Evolutionary conservation across 2,113 vertebrate species (phyloP).

Genomic region (Orycteropus afer): DNA sequence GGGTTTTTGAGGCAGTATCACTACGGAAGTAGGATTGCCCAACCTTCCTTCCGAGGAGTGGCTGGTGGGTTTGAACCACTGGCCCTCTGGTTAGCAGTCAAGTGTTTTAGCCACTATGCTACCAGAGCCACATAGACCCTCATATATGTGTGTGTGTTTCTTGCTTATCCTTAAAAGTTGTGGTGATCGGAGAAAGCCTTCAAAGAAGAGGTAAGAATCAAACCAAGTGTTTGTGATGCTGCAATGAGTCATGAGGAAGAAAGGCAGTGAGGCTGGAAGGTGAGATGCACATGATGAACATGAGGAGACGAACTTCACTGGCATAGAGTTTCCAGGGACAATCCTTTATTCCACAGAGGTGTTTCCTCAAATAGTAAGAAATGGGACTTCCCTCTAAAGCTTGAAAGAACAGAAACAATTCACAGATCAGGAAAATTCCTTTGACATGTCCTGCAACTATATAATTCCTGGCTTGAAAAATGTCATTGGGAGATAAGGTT

Average conservation of each 20-base stretch:
- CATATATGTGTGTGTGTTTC: background rate
- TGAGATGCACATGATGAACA: accelerated
- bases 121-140: too few relatives aligned
- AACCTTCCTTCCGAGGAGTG: too few relatives aligned
- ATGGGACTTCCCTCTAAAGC: background rate
- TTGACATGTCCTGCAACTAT: background rate
- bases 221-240: accelerated
- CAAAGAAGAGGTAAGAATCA: background rate
- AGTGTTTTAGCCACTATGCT: too few relatives aligned
- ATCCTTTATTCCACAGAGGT: background rate
- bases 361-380: background rate
- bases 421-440: background rate
- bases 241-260: background rate
- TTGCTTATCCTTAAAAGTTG: background rate
- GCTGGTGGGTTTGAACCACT: too few relatives aligned
- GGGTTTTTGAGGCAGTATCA: too few relatives aligned
- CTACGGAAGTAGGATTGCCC: too few relatives aligned
- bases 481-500: background rate
- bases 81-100: too few relatives aligned
- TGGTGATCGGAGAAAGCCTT: background rate
- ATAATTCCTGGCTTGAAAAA: background rate
- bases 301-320: accelerated
- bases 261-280: background rate
- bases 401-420: background rate
- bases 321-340: background rate